Base-by-base conservation (phyloP, 2,113 vertebrate species). In the Lepisosteus oculatus region DNA sequence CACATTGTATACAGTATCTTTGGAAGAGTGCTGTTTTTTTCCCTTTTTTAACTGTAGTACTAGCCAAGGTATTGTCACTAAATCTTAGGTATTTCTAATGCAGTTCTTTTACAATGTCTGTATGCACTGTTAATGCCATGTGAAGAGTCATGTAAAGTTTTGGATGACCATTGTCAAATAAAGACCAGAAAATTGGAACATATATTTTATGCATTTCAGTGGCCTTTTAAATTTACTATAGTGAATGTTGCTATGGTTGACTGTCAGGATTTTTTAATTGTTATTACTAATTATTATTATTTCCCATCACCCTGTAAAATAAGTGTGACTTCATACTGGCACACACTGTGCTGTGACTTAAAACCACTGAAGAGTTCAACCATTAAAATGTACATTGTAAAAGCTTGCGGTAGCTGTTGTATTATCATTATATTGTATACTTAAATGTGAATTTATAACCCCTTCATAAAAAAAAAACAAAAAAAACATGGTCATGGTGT, bases 341-440 rank as follows among this genome's bases (percentile, higher is more conserved):
- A 94, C 85, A 88, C 90, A 90, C 89, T 92, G 90, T 91, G 88
- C 90, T 91, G 90, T 92, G 88, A 92, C 89, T 89, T 94, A 94
- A 92, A 95, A 97, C 96, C 96, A 98, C 95, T 97, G 96, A 98
- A 94, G 91, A 91, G 92, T 94, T 97, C 89, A 91, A 87, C 89
- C 88, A 85, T 97, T 95, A 88, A 93, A 95, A 93, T 98, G 95
- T 99, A 98, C 92, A 98, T 98, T 98, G 92, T 96, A 96, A 97
- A 29, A 96, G 93, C 92, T 91, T 92, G 86, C 82, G 81, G 77
- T 93, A 92, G 86, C 86, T 86, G 86, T 84, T 89, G 91, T 93
- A 90, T 92, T 92, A 87, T 87, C 82, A 91, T 87, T 90, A 89
- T 90, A 89, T 85, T 91, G 88, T 91, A 90, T 86, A 90, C 85